Conservation (phyloP, 2,888 invertebrate species). For the Hymenopus coronatus region DNA sequence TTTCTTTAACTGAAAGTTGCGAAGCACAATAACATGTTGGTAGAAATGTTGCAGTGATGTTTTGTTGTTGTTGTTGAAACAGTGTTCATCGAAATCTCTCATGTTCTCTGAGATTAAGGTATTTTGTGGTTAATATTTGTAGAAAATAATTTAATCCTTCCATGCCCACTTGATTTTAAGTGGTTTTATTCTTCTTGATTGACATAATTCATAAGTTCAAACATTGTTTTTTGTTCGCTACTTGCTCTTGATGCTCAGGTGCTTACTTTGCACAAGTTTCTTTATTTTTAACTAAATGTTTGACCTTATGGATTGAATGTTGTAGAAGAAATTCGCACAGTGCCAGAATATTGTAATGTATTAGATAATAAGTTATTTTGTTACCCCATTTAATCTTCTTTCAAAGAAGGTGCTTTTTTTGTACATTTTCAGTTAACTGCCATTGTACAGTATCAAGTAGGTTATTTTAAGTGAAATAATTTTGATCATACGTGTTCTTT, state of each 20-base stretch:
- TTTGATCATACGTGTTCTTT: neutral
- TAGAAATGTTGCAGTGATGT: neutral
- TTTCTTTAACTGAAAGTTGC: neutral
- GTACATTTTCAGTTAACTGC: slow-evolving; percentile 17
- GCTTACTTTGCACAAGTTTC: neutral
- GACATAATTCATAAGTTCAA: neutral
- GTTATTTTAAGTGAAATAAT: slow-evolving; percentile 22
- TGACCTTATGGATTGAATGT: neutral
- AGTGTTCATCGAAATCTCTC: neutral
- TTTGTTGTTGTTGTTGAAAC: neutral
- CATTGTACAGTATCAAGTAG: slow-evolving; percentile 22
- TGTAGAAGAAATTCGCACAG: neutral
- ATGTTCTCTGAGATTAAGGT: neutral
- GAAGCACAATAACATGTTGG: neutral
- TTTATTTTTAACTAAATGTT: neutral
- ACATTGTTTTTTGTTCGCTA: neutral
- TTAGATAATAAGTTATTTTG: slow-evolving; percentile 29
- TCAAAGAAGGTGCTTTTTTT: slow-evolving; percentile 15
- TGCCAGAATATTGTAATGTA: slow-evolving; percentile 27
- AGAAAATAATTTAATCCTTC: neutral
- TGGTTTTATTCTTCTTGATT: neutral
- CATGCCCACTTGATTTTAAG: neutral
- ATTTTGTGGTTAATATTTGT: neutral
- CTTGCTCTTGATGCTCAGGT: neutral
- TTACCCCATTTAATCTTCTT: slow-evolving; percentile 27